Evolutionary conservation across 2,113 vertebrate species (phyloP).

Genomic region (Acrocephalus kingi): DNA sequence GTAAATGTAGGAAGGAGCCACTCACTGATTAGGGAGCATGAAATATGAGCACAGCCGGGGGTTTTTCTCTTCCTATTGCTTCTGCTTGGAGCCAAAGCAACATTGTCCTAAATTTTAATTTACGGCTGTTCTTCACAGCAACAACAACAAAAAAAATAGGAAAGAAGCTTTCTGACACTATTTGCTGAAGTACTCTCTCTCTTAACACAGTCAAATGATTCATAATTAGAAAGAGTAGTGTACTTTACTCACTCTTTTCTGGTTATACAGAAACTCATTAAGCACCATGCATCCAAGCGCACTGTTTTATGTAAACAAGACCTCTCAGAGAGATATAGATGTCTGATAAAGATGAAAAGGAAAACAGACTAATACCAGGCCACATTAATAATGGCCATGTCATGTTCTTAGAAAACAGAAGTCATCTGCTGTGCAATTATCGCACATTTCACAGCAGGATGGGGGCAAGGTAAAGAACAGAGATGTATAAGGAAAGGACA

Average conservation of each 20-base stretch:
- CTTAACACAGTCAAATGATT: conserved; percentile 60
- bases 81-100: conserved; percentile 41
- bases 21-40: conserved; percentile 23
- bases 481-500: background rate
- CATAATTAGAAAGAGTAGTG: conserved; percentile 67
- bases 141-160: conserved; percentile 2
- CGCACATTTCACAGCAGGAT: conserved; percentile 41
- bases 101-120: conserved; percentile 61
- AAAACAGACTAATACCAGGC: conserved; percentile 66
- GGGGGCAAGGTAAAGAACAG: background rate
- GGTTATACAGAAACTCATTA: conserved; percentile 72
- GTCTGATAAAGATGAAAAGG: conserved; percentile 80
- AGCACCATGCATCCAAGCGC: conserved; percentile 61
- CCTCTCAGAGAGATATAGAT: conserved; percentile 75
- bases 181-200: conserved; percentile 47
- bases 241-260: conserved; percentile 49
- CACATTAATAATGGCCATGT: conserved; percentile 73
- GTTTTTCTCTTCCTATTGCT: conserved; percentile 25
- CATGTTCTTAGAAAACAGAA: conserved; percentile 61
- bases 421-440: conserved; percentile 58
- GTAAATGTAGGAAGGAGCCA: background rate
- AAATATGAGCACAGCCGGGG: conserved; percentile 29
- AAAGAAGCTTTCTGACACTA: conserved; percentile 58
- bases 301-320: conserved; percentile 80
- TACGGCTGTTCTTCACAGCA: conserved; percentile 54